Evolutionary conservation across 35 echinoderm and acorn worm genomes (phyloP), one percentile per base, ranked within the genome.

Genomic region (Apostichopus parvimensis): DNA sequence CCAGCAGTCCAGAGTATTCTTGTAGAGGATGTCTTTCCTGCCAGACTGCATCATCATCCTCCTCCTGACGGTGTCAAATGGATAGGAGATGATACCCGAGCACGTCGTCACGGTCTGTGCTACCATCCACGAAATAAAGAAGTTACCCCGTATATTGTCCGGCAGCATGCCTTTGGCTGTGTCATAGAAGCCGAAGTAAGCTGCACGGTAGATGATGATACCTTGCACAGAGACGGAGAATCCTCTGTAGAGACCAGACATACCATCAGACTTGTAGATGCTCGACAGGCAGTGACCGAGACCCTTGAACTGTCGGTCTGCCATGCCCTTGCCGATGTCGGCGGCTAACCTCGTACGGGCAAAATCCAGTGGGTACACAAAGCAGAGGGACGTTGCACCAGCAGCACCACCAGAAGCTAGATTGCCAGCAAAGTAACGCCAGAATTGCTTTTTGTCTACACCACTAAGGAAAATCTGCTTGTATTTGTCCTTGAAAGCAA

Each of bases 31-130:
- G 20, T 98, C 96, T 72, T 93, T 96, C 4, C 94, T 90, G 54
- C 97, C 97, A 73, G 80, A 89, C 94, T 98, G 97, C 97, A 98
- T 98, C 97, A 98, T 98, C 97, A 98, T 98, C 92, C 97, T 95
- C 80, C 97, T 91, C 89, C 97, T 78, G 60, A 98, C 97, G 57
- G 97, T 98, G 93, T 98, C 97, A 61, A 98, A 98, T 79, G 97
- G 97, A 87, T 98, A 98, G 14, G 97, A 98, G 87, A 98, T 94
- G 91, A 98, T 98, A 45, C 97, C 97, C 11, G 97, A 98, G 88
- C 94, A 94, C 28, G 94, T 95, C 20, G 94, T 95, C 77, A 96
- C 94, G 15, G 93, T 94, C 82, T 96, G 94, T 56, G 94, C 94
- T 9, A 98, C 92, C 97, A 98, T 98, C 97, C 97, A 98, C 8